Conservation (phyloP, 2,797 vertebrate genomes). For the Melanotaenia pygmaea region DNA sequence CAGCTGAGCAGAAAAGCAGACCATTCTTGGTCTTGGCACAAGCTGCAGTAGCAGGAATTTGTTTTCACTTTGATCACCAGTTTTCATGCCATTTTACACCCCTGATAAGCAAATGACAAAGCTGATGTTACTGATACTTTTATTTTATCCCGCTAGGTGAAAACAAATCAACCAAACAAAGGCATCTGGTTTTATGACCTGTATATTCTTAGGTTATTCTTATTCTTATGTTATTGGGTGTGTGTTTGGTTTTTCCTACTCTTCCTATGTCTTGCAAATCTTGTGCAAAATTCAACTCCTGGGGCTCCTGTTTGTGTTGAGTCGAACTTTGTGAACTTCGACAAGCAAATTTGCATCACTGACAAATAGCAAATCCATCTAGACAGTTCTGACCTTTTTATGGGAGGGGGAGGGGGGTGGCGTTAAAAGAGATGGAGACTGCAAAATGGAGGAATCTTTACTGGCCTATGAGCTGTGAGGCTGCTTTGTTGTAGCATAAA, state of each 20-base stretch:
- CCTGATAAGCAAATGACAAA: neutral
- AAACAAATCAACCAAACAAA: slow-evolving; percentile 5
- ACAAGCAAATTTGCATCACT: slow-evolving; percentile 33
- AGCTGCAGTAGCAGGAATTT: slow-evolving; percentile 7
- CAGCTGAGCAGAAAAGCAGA: slow-evolving; percentile 33
- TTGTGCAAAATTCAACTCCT: slow-evolving; percentile 26
- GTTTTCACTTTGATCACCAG: slow-evolving; percentile 1
- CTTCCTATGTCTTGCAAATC: neutral
- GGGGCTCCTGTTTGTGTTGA: slow-evolving; percentile 23
- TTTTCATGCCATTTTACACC: neutral
- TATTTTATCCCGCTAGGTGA: neutral
- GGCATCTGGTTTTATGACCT: neutral
- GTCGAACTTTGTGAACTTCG: slow-evolving; percentile 39
- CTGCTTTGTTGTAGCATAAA: slow-evolving; percentile 7
- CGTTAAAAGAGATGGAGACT: slow-evolving; percentile 2
- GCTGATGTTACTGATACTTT: neutral
- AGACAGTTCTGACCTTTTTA: slow-evolving; percentile 39
- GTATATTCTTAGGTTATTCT: neutral
- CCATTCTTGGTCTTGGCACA: slow-evolving; percentile 1
- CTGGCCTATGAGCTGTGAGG: slow-evolving; percentile 10
- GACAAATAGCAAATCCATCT: slow-evolving; percentile 26
- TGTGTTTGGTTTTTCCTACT: slow-evolving; percentile 9
- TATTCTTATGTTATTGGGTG: neutral
- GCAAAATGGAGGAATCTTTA: slow-evolving; percentile 9
- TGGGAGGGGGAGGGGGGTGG: too few species aligned